Percentiles rank a stretch among this genome's conserved stretches.
Conservation (phyloP, 2,797 vertebrate genomes). For the Trichosurus vulpecula region DNA sequence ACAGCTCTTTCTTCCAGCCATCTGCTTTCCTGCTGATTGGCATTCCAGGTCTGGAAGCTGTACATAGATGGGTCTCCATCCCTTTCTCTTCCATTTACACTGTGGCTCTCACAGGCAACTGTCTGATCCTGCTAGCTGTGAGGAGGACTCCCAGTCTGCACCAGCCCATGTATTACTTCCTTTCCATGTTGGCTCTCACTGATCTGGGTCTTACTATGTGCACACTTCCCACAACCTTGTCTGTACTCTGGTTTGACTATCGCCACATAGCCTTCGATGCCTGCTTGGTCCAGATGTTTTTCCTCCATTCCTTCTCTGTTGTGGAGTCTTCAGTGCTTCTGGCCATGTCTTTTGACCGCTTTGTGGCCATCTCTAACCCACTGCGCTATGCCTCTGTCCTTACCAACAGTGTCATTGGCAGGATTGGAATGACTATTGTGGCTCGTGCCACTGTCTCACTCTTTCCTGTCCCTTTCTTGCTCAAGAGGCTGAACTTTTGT, state of each 20-base stretch:
- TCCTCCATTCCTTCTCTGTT: constrained; percentile 7
- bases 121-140: constrained; percentile 40
- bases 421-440: not conserved
- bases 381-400: constrained; percentile 34
- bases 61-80: constrained; percentile 23
- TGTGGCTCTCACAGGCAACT: constrained; percentile 42
- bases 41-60: constrained; percentile 33
- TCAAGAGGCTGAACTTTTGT: not conserved
- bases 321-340: constrained; percentile 43
- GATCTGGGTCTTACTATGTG: constrained; percentile 30
- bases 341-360: constrained; percentile 42
- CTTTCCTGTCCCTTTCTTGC: not conserved
- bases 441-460: not conserved
- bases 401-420: constrained; percentile 1
- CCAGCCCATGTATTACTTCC: constrained; percentile 55
- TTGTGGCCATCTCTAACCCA: constrained; percentile 42
- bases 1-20: not conserved
- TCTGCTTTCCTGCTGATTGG: constrained; percentile 52
- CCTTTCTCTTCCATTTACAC: constrained; percentile 51
- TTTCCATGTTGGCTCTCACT: constrained; percentile 41
- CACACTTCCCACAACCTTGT: constrained; percentile 37
- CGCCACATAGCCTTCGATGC: constrained; percentile 38
- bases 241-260: constrained; percentile 38
- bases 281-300: constrained; percentile 60
- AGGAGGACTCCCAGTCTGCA: constrained; percentile 48